Percentiles rank a stretch among this genome's conserved stretches.
Conservation (phyloP, 1,140 invertebrate species). For the Drosophila sp. region DNA sequence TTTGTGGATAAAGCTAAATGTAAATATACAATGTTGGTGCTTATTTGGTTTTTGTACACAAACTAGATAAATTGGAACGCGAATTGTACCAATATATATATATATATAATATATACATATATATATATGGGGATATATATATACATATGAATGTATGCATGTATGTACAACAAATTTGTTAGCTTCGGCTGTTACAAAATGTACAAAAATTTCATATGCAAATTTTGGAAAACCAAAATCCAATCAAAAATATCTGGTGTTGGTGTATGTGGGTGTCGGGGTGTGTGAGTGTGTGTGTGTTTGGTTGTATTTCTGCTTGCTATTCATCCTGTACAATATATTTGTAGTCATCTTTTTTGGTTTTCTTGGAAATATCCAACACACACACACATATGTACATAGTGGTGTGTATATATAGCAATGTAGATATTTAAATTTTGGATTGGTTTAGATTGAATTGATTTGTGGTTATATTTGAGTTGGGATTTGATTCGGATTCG, state of each 20-base stretch:
- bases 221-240: constrained; percentile 68
- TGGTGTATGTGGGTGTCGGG: constrained; percentile 26
- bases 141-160: constrained; percentile 55
- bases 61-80: constrained; percentile 16
- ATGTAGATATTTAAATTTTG: constrained; percentile 37
- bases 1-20: constrained; percentile 47
- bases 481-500: constrained; percentile 40
- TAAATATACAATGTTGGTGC: constrained; percentile 59
- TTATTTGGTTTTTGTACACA: constrained; percentile 47
- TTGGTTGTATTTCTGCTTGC: constrained; percentile 36
- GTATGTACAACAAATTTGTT: constrained; percentile 55
- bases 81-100: constrained; percentile 11
- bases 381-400: constrained; percentile 26
- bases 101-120: constrained; percentile 20
- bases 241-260: constrained; percentile 56
- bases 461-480: constrained; percentile 51
- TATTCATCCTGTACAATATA: constrained; percentile 31
- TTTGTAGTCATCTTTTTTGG: constrained; percentile 46
- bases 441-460: constrained; percentile 49
- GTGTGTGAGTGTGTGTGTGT: constrained; percentile 40
- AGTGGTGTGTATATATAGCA: constrained; percentile 23
- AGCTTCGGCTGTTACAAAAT: constrained; percentile 54
- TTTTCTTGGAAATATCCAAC: constrained; percentile 30
- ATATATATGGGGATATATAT: constrained; percentile 53
- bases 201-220: constrained; percentile 68